Evolutionary conservation across 2,888 invertebrate species (phyloP), one percentile per base, ranked within the genome.

Genomic region (Gari tellinella): DNA sequence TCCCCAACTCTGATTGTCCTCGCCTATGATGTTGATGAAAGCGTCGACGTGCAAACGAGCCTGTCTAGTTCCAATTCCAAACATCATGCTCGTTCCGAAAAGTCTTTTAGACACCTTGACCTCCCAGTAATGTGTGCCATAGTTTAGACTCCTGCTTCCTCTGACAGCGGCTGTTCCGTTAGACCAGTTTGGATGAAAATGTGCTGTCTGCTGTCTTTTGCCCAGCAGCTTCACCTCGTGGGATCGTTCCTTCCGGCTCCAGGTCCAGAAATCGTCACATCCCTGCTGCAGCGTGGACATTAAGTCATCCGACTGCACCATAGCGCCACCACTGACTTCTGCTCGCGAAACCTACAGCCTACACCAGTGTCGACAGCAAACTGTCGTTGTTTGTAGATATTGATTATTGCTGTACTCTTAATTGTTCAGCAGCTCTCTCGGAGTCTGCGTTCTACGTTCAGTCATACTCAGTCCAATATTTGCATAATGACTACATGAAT

Each of bases 41-140:
- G 94, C 93, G 86, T 95, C 94, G 1, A 94, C 94, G 88, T 95
- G 95, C 1, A 95, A 92, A 5, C 94, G 91, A 1, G 94, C 94
- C 45, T 72, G 88, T 58, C 90, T 90, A 3, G 94, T 94, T 45
- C 94, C 95, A 52, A 95, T 93, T 17, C 95, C 95, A 84, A 95
- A 95, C 95, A 95, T 95, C 93, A 95, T 95, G 85, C 95, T 94
- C 0, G 95, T 95, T 23, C 95, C 95, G 86, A 95, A 95, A 46
- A 95, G 93, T 49, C 95, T 91, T 83, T 94, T 94, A 0, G 94
- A 94, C 0, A 93, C 88, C 25, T 86, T 93, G 64, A 95, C 91
- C 88, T 95, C 95, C 95, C 95, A 95, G 88, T 94, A 95, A 89
- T 94, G 91, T 40, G 84, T 81, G 12, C 92, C 91, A 49, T 91